These are phyloP conservation scores for Brachionus manjavacas DNA, from an alignment of 1,140 invertebrate species.

Conservation along the genomic window DNA sequence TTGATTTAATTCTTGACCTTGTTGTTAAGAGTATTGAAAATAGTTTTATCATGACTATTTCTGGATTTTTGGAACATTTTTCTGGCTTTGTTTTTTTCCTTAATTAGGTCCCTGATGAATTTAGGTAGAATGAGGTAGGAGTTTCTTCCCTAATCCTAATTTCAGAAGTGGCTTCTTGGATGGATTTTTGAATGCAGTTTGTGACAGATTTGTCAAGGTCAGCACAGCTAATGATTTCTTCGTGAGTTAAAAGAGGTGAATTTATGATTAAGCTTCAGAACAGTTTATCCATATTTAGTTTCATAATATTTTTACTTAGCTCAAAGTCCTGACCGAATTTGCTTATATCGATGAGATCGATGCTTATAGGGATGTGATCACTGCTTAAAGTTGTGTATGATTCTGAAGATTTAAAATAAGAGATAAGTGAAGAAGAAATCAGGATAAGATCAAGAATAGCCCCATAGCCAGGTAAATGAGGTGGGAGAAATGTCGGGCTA, in stretches of 20 bases:
- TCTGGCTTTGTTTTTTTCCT: background rate
- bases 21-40: background rate
- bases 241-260: background rate
- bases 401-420: background rate
- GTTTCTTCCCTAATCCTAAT: background rate
- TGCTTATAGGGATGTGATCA: background rate
- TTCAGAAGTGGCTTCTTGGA: background rate
- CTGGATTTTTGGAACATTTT: background rate
- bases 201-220: background rate
- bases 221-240: background rate
- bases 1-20: background rate
- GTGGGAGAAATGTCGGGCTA: background rate
- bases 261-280: background rate
- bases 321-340: background rate
- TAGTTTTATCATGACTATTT: background rate
- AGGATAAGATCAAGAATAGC: background rate
- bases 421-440: background rate
- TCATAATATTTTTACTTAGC: background rate
- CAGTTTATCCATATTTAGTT: background rate
- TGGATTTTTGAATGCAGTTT: background rate
- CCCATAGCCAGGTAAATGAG: background rate
- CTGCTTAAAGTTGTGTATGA: background rate
- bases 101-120: no score
- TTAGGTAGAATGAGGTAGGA: no score
- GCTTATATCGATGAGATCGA: no score